Conservation (phyloP, 2,797 vertebrate species). For the Girardinus metallicus region DNA sequence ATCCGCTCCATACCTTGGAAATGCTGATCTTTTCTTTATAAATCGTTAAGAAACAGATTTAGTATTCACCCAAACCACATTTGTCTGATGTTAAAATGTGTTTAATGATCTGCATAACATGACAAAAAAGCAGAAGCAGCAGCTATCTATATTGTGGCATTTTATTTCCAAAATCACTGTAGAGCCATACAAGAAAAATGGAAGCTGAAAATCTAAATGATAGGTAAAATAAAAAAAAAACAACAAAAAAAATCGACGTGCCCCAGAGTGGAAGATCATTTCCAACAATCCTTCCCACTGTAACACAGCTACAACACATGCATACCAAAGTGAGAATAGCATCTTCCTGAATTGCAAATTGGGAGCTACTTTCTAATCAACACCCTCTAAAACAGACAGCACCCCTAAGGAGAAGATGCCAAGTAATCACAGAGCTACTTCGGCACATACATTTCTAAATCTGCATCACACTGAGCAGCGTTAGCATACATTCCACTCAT, state of each 20-base stretch:
- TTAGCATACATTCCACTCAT: constrained; percentile 13
- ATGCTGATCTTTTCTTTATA: not conserved
- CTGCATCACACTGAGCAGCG: constrained; percentile 20
- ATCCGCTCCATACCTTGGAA: not conserved
- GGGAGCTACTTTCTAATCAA: constrained; percentile 63
- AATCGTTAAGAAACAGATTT: not conserved
- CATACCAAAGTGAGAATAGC: constrained; percentile 31
- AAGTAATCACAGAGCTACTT: constrained; percentile 35
- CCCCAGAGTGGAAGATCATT: constrained; percentile 9
- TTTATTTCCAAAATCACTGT: not conserved
- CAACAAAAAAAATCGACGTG: not conserved
- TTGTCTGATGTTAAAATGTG: not conserved
- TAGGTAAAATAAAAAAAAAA: no score
- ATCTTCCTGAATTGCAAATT: constrained; percentile 40
- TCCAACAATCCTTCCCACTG: constrained; percentile 10
- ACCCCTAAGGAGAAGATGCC: constrained; percentile 43
- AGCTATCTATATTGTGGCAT: not conserved
- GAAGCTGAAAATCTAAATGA: not conserved
- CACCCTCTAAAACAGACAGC: constrained; percentile 54
- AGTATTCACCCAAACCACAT: no score
- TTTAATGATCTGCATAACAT: not conserved
- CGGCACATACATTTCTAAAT: constrained; percentile 18
- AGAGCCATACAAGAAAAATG: not conserved
- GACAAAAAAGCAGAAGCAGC: not conserved
- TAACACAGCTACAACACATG: constrained; percentile 21